Evolutionary conservation across 2,113 vertebrate species (phyloP), one percentile per base, ranked within the genome.

Genomic region (Bambusicola thoracicus): DNA sequence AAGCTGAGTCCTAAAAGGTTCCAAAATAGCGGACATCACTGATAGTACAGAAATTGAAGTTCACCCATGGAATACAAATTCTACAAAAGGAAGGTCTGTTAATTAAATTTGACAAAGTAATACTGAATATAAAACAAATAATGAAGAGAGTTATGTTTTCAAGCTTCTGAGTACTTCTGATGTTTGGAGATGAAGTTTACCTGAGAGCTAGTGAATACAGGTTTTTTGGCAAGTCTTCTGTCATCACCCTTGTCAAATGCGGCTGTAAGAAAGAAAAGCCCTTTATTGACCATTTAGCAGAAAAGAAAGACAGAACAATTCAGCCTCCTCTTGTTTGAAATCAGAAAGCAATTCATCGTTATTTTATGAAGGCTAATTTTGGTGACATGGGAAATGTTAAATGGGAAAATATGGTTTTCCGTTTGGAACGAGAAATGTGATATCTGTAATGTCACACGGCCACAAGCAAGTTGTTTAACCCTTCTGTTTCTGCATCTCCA

Each of bases 201-300:
- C 99, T 99, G 98, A 89, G 99, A 99, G 97, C 99, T 99, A 87
- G 97, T 98, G 96, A 99, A 98, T 77, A 98, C 90, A 70, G 98
- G 98, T 94, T 98, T 99, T 98, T 98, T 99, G 87, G 98, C 97
- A 94, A 99, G 98, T 97, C 98, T 98, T 97, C 98, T 97, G 95
- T 98, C 98, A 98, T 99, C 99, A 81, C 99, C 99, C 95, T 98
- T 99, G 98, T 99, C 99, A 98, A 99, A 98, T 92, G 99, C 99
- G 97, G 98, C 99, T 99, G 97, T 61, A 92, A 91, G 91, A 96
- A 73, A 80, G 96, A 94, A 74, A 95, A 81, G 94, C 53, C 78
- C 38, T 93, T 95, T 93, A 90, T 95, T 87, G 69, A 88, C 65
- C 94, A 67, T 74, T 63, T 92, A 83, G 70, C 41, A 93, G 56